These are phyloP conservation scores for Abrostola triplasia DNA, from an alignment of 2,888 invertebrate species.

Conservation along the genomic window DNA sequence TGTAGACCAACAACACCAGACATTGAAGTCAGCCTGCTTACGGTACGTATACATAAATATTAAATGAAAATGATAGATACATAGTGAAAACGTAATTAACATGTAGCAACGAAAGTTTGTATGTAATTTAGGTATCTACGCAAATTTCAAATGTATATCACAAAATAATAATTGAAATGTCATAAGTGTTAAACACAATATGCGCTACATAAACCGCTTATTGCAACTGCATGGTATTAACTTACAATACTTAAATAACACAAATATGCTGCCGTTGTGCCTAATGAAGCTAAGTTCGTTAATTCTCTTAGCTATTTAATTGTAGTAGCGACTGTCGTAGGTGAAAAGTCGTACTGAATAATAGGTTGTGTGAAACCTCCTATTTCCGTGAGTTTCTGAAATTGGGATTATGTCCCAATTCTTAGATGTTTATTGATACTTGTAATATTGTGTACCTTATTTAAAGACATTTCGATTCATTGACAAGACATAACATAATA, in stretches of 20 bases:
- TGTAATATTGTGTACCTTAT: too few relatives aligned
- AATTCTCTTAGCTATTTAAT: slow-evolving; percentile 30
- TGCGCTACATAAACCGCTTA: slow-evolving; percentile 58
- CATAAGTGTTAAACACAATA: slow-evolving; percentile 21
- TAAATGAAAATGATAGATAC: slow-evolving; percentile 31
- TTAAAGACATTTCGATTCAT: too few relatives aligned
- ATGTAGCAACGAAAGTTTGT: slow-evolving; percentile 4
- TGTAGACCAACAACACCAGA: slow-evolving; percentile 85
- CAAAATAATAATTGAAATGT: slow-evolving; percentile 11
- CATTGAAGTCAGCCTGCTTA: slow-evolving; percentile 71
- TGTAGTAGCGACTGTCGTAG: slow-evolving; percentile 26
- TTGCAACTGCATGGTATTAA: slow-evolving; percentile 67
- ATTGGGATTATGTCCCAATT: too few relatives aligned
- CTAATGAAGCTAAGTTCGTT: slow-evolving; percentile 56
- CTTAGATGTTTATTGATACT: too few relatives aligned
- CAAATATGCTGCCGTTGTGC: slow-evolving; percentile 33
- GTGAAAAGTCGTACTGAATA: slow-evolving; percentile 20
- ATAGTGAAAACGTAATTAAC: slow-evolving; percentile 30
- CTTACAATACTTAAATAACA: slow-evolving; percentile 46
- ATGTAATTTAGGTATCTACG: slow-evolving; percentile 11
- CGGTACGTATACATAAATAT: slow-evolving; percentile 76
- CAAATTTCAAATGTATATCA: slow-evolving; percentile 18
- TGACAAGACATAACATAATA: too few relatives aligned
- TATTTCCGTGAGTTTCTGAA: not conserved
- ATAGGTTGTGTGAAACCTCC: not conserved